These are phyloP conservation scores for Merluccius polli DNA, from an alignment of 2,797 vertebrate species.

Conservation along the genomic window DNA sequence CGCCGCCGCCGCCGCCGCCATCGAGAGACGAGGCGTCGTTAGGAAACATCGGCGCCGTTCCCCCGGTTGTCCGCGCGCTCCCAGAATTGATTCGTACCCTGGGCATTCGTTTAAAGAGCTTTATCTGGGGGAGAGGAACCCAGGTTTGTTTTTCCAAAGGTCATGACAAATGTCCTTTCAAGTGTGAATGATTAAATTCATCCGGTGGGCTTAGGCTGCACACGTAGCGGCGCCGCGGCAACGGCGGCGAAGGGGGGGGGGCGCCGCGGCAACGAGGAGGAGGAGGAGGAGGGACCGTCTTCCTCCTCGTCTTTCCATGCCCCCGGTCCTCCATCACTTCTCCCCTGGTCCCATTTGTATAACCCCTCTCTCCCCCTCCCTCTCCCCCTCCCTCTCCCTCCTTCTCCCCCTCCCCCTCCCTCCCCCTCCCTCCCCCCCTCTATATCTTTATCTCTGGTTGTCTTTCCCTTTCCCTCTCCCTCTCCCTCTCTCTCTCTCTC, in stretches of 20 bases:
- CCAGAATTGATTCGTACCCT: slow-evolving; percentile 64
- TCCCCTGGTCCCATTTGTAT: not conserved
- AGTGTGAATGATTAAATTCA: slow-evolving; percentile 68
- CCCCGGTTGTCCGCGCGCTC: slow-evolving; percentile 26
- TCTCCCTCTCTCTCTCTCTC: too few species aligned
- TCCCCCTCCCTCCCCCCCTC: too few species aligned
- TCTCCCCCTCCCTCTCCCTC: too few species aligned
- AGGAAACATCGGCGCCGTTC: slow-evolving; percentile 39
- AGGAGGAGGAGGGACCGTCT: too few species aligned
- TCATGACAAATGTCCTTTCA: slow-evolving; percentile 71
- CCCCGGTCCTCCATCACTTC: not conserved
- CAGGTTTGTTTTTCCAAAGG: slow-evolving; percentile 69
- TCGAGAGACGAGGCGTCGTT: slow-evolving; percentile 39
- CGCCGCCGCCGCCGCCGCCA: too few species aligned
- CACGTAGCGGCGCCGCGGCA: not conserved
- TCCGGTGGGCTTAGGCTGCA: slow-evolving; percentile 38
- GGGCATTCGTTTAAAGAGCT: slow-evolving; percentile 54
- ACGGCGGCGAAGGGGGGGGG: too few species aligned
- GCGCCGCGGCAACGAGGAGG: too few species aligned
- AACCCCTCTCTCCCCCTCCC: too few species aligned
- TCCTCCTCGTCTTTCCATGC: not conserved
- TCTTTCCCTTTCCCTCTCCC: too few species aligned
- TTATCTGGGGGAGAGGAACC: slow-evolving; percentile 50
- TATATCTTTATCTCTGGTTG: too few species aligned
- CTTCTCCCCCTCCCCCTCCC: too few species aligned